A percentile compares a stretch with the other conserved stretches of the same genome.
phyloP scores from a whole-genome alignment of 2,888 invertebrate species.

The Rhingia rostrata region DNA sequence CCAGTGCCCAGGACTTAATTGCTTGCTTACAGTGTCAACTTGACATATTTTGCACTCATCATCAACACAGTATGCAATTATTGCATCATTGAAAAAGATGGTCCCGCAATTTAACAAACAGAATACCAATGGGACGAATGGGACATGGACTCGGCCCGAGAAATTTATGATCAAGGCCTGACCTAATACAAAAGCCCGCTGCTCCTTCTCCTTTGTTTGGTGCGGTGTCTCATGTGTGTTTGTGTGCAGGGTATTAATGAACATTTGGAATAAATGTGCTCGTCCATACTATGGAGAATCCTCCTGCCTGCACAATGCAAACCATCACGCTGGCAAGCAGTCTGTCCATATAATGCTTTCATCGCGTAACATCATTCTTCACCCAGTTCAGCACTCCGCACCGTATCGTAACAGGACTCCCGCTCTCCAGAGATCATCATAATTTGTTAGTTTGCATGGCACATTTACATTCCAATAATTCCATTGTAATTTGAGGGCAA shows the following conservation, averaged over 20 bases:
- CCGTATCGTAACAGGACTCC: background rate
- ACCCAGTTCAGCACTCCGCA: constrained; percentile 3
- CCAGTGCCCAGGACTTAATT: background rate
- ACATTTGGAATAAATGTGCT: too few relatives aligned
- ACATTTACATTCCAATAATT: constrained; percentile 72
- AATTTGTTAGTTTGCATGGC: constrained; percentile 74
- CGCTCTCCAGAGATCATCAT: constrained; percentile 48
- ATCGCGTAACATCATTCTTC: constrained; percentile 37
- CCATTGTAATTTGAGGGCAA: constrained; percentile 71
- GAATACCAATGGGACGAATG: constrained; percentile 18
- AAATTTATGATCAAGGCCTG: constrained; percentile 53
- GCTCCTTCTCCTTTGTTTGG: constrained; percentile 1
- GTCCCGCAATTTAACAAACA: constrained; percentile 15
- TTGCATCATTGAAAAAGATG: constrained; percentile 51
- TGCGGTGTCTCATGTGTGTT: background rate
- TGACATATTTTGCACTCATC: constrained; percentile 51
- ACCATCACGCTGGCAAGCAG: background rate
- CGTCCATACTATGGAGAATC: background rate
- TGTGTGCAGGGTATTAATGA: background rate
- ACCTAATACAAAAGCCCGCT: constrained; percentile 2
- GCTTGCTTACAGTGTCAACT: constrained; percentile 20
- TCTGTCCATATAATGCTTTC: constrained; percentile 41
- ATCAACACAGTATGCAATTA: constrained; percentile 56
- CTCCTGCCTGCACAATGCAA: background rate
- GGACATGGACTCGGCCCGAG: constrained; percentile 4